phyloP scores from a whole-genome alignment of 2,888 invertebrate species.

The Hypercompe scribonia region DNA sequence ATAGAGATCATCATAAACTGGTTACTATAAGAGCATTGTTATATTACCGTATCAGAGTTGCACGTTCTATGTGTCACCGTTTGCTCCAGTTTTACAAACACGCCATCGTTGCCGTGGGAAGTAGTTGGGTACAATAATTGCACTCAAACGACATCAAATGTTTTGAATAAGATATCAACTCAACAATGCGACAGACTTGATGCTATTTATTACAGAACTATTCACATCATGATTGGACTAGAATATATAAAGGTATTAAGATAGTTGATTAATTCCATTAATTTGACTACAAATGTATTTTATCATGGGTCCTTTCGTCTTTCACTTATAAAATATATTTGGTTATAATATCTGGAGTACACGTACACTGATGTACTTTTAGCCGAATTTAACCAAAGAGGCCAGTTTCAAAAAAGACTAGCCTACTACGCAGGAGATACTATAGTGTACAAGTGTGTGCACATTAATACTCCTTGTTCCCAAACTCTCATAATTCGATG shows the following conservation, averaged over 20 bases:
- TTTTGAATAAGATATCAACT: constrained; percentile 50
- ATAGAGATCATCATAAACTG: constrained; percentile 61
- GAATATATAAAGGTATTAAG: constrained; percentile 13
- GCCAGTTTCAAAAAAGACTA: no score
- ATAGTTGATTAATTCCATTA: constrained; percentile 33
- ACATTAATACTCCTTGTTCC: no score
- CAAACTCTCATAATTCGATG: no score
- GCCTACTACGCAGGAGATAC: no score
- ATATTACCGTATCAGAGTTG: constrained; percentile 72
- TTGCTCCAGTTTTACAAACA: constrained; percentile 75
- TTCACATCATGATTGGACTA: constrained; percentile 24
- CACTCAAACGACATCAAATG: constrained; percentile 48
- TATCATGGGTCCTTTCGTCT: not conserved
- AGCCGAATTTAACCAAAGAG: no score
- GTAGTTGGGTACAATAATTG: constrained; percentile 70
- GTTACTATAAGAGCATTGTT: constrained; percentile 58
- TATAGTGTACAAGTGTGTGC: no score
- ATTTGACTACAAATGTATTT: not conserved
- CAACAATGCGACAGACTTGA: constrained; percentile 49
- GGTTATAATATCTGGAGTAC: not conserved
- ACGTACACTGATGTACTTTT: no score
- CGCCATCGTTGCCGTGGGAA: constrained; percentile 73
- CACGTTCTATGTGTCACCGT: constrained; percentile 74
- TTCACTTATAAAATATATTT: not conserved
- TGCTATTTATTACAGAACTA: constrained; percentile 40